Base-by-base conservation (phyloP, 1,140 invertebrate species). In the Hycleus cichorii region DNA sequence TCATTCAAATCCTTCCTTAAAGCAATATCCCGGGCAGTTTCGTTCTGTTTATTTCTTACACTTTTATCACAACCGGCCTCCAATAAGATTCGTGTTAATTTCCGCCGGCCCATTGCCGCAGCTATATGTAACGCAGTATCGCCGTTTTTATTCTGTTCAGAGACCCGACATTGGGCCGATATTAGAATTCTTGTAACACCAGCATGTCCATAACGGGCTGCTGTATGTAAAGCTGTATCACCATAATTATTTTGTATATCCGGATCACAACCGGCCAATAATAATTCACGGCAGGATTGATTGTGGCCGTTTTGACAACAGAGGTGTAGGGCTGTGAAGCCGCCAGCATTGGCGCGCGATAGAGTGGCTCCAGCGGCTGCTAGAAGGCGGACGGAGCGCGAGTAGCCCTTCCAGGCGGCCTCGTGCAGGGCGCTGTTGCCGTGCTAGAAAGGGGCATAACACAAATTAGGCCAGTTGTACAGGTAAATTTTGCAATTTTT, bases 271-370 rank as follows among this genome's bases (percentile, higher is more conserved):
- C 91, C 91, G 24, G 90, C 86, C 56, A 95, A 79, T 1, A 97
- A 78, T 3, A 97, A 77, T 69, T 94, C 90, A 43, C 95, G 75
- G 60, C 91, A 92, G 59, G 89, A 91, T 78, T 98, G 93, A 76
- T 97, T 97, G 75, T 97, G 95, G 0, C 95, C 94, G 72, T 95
- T 95, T 79, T 97, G 94, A 68, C 92, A 94, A 45, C 91, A 89
- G 48, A 97, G 80, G 77, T 98, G 95, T 2, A 98, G 81, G n/a
- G 94, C 83, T 8, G 92, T 88, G 73, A 96, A 95, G 11, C 93
- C 93, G 49, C 89, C 90, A 62, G 87, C 81, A 76, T 98, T 97
- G 67, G 85, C 82, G 18, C 84, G 77, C 64, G 87, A 82, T 53
- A 92, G 75, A 52, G 88, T 83, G 3, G 85, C 84, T 44, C 85